These are phyloP conservation scores for Lindbergichthys nudifrons DNA, from an alignment of 2,797 vertebrate genomes.

Conservation along the genomic window DNA sequence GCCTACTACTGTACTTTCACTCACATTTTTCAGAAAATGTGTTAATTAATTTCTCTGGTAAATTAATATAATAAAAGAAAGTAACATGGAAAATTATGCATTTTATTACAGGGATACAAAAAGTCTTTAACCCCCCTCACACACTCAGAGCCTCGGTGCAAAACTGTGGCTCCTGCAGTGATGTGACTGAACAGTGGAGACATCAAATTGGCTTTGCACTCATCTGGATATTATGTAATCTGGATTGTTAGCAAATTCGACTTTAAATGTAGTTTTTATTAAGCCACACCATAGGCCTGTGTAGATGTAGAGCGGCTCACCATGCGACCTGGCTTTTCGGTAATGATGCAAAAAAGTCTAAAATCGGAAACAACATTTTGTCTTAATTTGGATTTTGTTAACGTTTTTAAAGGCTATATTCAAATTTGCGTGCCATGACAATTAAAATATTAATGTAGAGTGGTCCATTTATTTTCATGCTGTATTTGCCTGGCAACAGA, in stretches of 20 bases:
- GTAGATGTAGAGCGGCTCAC: not conserved
- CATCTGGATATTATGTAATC: not conserved
- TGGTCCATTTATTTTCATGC: constrained; percentile 64
- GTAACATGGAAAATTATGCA: not conserved
- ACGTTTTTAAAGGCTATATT: constrained; percentile 21
- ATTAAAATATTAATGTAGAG: constrained; percentile 60
- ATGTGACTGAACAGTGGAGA: not conserved
- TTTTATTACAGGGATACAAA: not conserved
- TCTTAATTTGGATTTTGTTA: constrained; percentile 10
- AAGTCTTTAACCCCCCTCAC: not conserved
- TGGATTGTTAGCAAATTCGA: not conserved
- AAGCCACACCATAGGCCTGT: too few species aligned
- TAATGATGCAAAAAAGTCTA: not conserved
- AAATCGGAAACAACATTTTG: not conserved
- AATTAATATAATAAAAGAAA: not conserved
- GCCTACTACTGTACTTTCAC: not conserved
- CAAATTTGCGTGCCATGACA: constrained; percentile 22
- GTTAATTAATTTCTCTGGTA: not conserved
- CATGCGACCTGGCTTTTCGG: not conserved
- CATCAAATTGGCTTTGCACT: not conserved
- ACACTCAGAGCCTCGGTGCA: not conserved
- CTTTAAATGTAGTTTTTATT: not conserved
- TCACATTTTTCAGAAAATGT: not conserved
- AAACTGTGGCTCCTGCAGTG: not conserved
- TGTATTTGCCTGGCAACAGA: constrained; percentile 83